Conservation (phyloP, 2,113 vertebrate species). For the Gavialis gangeticus region DNA sequence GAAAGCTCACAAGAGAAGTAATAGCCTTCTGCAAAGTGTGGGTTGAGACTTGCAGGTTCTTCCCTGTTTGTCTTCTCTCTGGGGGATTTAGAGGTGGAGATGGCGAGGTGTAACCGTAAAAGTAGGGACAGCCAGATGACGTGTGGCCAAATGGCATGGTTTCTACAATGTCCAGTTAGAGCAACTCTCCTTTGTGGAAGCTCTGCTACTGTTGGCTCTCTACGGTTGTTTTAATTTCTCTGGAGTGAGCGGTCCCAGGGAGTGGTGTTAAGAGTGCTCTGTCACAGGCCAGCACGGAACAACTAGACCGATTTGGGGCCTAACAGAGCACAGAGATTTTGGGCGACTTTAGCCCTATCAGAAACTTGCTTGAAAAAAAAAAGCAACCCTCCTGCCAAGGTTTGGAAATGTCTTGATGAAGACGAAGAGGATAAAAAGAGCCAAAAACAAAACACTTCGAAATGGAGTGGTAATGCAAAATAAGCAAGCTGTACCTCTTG, state of each 20-base stretch:
- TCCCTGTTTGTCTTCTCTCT: neutral
- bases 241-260: neutral
- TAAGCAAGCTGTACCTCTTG: neutral
- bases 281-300: too few relatives aligned
- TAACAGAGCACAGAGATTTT: neutral
- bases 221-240: neutral
- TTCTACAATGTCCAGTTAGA: constrained; percentile 13
- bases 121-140: neutral
- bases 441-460: neutral
- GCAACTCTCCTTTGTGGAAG: neutral
- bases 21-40: neutral
- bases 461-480: neutral
- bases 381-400: neutral
- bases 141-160: constrained; percentile 40
- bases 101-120: neutral
- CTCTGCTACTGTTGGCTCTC: constrained; percentile 17
- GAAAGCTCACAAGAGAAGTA: constrained; percentile 10
- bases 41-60: neutral
- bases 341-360: neutral
- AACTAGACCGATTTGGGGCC: too few relatives aligned
- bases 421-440: neutral
- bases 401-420: neutral
- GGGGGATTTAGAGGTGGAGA: neutral
- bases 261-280: too few relatives aligned
- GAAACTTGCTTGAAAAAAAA: neutral